Conservation (phyloP, 2,888 invertebrate species). For the Galerucella pusilla region DNA sequence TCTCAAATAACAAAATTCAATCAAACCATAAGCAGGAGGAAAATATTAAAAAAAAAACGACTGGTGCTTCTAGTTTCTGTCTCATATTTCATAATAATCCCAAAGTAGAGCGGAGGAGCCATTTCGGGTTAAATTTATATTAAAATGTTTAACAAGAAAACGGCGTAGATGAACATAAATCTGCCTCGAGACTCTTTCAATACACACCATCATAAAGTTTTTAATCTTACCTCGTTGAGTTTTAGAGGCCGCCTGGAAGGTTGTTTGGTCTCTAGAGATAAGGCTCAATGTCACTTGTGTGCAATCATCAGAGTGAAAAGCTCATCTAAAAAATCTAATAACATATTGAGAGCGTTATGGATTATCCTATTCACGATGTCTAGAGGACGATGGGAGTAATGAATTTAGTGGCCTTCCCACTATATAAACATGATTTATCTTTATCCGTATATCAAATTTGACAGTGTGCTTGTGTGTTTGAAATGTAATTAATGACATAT, state of each 20-base stretch:
- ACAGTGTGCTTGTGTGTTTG: constrained; percentile 14
- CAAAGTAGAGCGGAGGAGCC: not conserved
- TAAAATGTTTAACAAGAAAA: constrained; percentile 1
- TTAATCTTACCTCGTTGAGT: constrained; percentile 39
- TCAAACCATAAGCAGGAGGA: too few species aligned
- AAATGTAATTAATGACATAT: not conserved
- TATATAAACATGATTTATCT: constrained; percentile 33
- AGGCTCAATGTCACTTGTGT: constrained; percentile 52
- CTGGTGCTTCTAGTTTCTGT: too few species aligned
- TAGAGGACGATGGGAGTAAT: constrained; percentile 37
- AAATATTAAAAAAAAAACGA: too few species aligned
- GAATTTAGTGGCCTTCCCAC: constrained; percentile 39
- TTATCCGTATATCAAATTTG: constrained; percentile 18
- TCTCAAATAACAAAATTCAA: too few species aligned
- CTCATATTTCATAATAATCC: not conserved
- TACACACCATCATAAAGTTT: constrained; percentile 29
- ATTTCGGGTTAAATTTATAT: not conserved
- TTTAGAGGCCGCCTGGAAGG: constrained; percentile 30
- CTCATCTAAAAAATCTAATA: constrained; percentile 51
- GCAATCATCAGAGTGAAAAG: constrained; percentile 55
- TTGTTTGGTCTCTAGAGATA: constrained; percentile 55
- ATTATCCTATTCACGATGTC: constrained; percentile 42
- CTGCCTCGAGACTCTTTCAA: constrained; percentile 7
- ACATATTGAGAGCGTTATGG: constrained; percentile 44
- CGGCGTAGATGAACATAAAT: constrained; percentile 11